These are phyloP conservation scores for Diorhabda sublineata DNA, from an alignment of 1,140 invertebrate genomes.

Conservation along the genomic window DNA sequence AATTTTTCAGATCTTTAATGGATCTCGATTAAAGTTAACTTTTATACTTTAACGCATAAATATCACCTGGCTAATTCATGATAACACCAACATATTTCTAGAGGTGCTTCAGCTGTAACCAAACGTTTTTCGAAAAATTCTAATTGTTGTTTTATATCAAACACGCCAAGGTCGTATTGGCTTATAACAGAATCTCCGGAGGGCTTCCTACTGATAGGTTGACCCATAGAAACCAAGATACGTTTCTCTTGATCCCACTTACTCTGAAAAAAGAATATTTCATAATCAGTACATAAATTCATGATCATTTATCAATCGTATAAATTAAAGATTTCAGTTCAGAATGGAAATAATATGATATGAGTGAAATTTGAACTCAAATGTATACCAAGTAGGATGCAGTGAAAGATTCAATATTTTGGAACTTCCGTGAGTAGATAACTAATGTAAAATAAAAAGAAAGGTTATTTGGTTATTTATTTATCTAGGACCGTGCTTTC, in stretches of 20 bases:
- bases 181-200: slow-evolving; percentile 41
- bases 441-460: too few relatives aligned
- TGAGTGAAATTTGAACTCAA: too few relatives aligned
- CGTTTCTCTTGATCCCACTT: slow-evolving; percentile 33
- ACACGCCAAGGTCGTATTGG: slow-evolving; percentile 35
- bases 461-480: too few relatives aligned
- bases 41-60: slow-evolving; percentile 1
- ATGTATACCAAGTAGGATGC: too few relatives aligned
- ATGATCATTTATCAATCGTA: too few relatives aligned
- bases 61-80: slow-evolving; percentile 49
- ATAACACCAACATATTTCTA: slow-evolving; percentile 49
- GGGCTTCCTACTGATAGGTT: slow-evolving; percentile 33
- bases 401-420: too few relatives aligned
- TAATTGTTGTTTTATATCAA: slow-evolving; percentile 41
- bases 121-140: slow-evolving; percentile 32
- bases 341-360: too few relatives aligned
- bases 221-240: slow-evolving; percentile 37
- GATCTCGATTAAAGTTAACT: background rate
- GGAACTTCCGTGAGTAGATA: too few relatives aligned
- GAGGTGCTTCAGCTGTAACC: slow-evolving; percentile 28
- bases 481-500: too few relatives aligned
- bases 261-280: too few relatives aligned
- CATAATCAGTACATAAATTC: too few relatives aligned
- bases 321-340: too few relatives aligned
- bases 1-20: background rate